phyloP scores from a whole-genome alignment of 23 tunicate species.

The Ascidia mentula region DNA sequence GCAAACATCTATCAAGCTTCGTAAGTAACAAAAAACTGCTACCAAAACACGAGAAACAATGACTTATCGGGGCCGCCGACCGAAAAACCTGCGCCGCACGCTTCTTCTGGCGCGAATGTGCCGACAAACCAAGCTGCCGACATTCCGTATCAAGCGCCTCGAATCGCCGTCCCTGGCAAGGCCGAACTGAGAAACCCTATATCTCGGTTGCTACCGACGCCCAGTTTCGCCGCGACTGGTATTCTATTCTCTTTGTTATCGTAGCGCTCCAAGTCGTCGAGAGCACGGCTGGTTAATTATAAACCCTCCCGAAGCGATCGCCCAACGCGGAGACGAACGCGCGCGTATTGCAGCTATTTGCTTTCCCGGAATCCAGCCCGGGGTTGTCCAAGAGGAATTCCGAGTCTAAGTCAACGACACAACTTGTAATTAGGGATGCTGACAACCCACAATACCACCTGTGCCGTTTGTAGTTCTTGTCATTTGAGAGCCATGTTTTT shows the following conservation, averaged over 20 bases:
- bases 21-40: background rate
- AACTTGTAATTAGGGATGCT: too few relatives aligned
- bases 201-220: conserved; percentile 52
- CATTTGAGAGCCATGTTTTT: too few relatives aligned
- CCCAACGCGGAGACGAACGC: background rate
- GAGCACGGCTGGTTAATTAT: conserved; percentile 4
- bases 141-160: background rate
- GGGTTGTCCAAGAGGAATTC: background rate
- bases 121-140: background rate
- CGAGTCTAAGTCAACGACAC: too few relatives aligned
- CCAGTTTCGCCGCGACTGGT: conserved; percentile 27
- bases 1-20: background rate
- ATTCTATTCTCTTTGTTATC: background rate
- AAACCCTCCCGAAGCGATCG: background rate
- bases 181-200: conserved; percentile 10
- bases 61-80: background rate
- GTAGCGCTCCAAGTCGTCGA: background rate
- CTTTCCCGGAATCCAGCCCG: background rate
- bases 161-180: background rate
- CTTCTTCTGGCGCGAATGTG: background rate
- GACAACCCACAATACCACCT: too few relatives aligned
- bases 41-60: conserved; percentile 4
- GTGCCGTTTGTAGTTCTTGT: too few relatives aligned
- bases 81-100: background rate
- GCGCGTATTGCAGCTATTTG: background rate